Conservation (phyloP, 1,140 invertebrate genomes). For the Papilio machaon region DNA sequence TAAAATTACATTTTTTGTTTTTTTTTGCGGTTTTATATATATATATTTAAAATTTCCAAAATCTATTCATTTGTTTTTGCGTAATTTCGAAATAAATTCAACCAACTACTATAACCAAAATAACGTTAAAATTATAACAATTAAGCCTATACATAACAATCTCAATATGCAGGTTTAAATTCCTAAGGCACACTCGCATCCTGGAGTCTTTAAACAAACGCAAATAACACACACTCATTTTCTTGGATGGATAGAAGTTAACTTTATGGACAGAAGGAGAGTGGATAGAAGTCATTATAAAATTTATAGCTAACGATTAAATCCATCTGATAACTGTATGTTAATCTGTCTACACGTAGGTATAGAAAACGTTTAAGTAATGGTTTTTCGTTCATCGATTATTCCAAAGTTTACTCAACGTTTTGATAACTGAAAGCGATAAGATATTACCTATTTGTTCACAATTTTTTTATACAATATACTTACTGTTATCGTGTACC, state of each 20-base stretch:
- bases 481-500: too few relatives aligned
- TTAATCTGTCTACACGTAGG: neutral
- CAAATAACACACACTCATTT: too few relatives aligned
- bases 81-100: too few relatives aligned
- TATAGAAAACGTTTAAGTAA: neutral
- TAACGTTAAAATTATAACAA: too few relatives aligned
- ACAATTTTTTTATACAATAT: neutral
- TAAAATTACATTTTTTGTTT: neutral
- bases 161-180: too few relatives aligned
- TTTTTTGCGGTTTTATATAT: neutral
- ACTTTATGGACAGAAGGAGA: neutral
- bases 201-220: too few relatives aligned
- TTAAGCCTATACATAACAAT: too few relatives aligned
- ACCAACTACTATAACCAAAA: too few relatives aligned
- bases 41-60: too few relatives aligned
- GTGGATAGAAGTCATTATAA: neutral
- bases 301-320: neutral
- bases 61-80: too few relatives aligned
- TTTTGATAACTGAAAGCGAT: neutral
- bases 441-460: neutral
- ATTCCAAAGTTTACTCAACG: neutral
- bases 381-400: slow-evolving; percentile 3
- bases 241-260: too few relatives aligned
- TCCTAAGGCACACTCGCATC: too few relatives aligned
- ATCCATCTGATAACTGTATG: neutral